A percentile compares a stretch with the other conserved stretches of the same genome.
Evolutionary conservation across 1,140 invertebrate genomes (phyloP).

Genomic region (Drosophila ficusphila): DNA sequence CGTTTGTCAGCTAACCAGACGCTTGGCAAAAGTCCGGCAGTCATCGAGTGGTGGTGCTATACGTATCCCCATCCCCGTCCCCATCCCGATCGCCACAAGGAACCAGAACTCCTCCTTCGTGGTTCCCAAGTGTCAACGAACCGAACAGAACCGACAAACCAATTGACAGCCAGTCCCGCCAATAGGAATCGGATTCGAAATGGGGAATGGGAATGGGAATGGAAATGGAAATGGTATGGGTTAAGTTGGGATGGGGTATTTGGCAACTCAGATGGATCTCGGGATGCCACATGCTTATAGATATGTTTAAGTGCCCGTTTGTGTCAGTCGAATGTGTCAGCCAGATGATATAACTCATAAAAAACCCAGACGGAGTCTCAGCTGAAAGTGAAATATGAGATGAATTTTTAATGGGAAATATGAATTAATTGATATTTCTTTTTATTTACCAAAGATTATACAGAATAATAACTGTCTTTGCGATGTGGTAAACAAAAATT

Average conservation of each 20-base stretch:
- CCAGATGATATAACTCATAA: slow-evolving; percentile 65
- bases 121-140: slow-evolving; percentile 73
- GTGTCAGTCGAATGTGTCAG: slow-evolving; percentile 64
- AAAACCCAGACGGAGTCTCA: slow-evolving; percentile 8
- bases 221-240: slow-evolving; percentile 13
- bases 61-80: background rate
- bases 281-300: slow-evolving; percentile 52
- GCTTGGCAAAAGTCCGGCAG: slow-evolving; percentile 27
- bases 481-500: too few relatives aligned
- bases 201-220: slow-evolving; percentile 21
- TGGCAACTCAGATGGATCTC: slow-evolving; percentile 5
- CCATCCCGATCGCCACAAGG: slow-evolving; percentile 17
- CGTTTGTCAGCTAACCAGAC: slow-evolving; percentile 41
- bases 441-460: background rate
- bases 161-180: slow-evolving; percentile 63
- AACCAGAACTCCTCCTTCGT: slow-evolving; percentile 51
- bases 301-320: slow-evolving; percentile 41
- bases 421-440: background rate
- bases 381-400: slow-evolving; percentile 20
- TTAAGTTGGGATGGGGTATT: slow-evolving; percentile 18
- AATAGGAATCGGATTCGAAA: slow-evolving; percentile 27
- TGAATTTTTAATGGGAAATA: background rate
- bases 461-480: too few relatives aligned
- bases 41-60: slow-evolving; percentile 4
- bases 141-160: slow-evolving; percentile 63